A percentile compares a stretch with the other conserved stretches of the same genome.
Evolutionary conservation across 2,888 invertebrate genomes (phyloP).

Genomic region (Rutpela maculata): DNA sequence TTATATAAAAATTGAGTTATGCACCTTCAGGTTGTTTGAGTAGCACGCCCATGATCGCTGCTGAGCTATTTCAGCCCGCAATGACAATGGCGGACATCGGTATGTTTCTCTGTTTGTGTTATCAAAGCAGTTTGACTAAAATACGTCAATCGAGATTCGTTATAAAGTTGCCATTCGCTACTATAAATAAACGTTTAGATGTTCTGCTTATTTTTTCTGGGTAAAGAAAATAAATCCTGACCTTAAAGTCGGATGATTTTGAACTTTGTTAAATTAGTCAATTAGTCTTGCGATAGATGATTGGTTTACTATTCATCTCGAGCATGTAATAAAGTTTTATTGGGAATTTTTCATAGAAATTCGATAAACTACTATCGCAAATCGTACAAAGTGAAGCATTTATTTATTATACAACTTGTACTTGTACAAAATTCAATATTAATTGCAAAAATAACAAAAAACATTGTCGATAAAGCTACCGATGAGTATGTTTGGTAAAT

Average conservation of each 20-base stretch:
- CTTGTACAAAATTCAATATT: background rate
- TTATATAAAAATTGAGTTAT: too few species aligned
- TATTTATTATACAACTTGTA: background rate
- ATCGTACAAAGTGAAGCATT: background rate
- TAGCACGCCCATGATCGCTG: conserved; percentile 10
- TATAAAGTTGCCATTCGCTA: conserved; percentile 43
- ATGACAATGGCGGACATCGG: conserved; percentile 36
- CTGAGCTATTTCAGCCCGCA: conserved; percentile 24
- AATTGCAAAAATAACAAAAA: background rate
- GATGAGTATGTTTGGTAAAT: too few species aligned
- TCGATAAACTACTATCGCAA: background rate
- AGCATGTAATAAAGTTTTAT: conserved; percentile 11
- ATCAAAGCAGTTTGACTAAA: conserved; percentile 40
- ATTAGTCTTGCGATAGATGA: conserved; percentile 38
- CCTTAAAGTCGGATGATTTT: conserved; percentile 41
- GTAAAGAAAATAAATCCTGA: conserved; percentile 43
- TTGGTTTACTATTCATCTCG: conserved; percentile 22
- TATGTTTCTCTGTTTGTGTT: conserved; percentile 37
- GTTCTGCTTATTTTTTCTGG: conserved; percentile 46
- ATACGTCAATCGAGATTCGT: conserved; percentile 43
- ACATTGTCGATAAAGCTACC: too few species aligned
- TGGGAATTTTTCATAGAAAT: background rate
- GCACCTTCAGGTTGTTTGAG: background rate
- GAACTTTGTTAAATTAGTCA: conserved; percentile 43
- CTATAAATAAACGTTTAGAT: conserved; percentile 52